Evolutionary conservation across 2,797 vertebrate genomes (phyloP).

Genomic region (Neostethus bicornis): DNA sequence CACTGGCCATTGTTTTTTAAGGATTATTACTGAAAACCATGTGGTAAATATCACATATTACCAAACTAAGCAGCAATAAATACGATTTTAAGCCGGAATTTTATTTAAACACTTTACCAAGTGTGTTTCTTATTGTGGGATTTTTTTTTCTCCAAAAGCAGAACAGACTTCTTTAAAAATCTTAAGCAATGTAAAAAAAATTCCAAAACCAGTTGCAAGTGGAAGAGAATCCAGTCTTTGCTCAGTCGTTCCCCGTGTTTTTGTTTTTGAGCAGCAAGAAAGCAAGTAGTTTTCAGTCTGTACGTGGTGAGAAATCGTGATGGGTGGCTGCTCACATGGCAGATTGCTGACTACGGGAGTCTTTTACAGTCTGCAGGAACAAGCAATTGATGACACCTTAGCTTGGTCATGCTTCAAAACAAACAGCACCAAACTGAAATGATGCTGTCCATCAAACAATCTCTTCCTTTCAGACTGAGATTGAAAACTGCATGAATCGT

Average conservation of each 20-base stretch:
- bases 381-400: slow-evolving; percentile 58
- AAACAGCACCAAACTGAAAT: slow-evolving; percentile 19
- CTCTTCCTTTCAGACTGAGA: background rate
- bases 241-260: slow-evolving; percentile 5
- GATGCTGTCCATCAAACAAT: slow-evolving; percentile 18
- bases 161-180: background rate
- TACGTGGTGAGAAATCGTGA: slow-evolving; percentile 48
- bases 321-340: slow-evolving; percentile 65
- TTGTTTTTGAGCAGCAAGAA: slow-evolving; percentile 9
- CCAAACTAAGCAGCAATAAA: background rate
- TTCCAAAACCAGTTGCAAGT: background rate
- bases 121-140: background rate
- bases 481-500: slow-evolving; percentile 5
- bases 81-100: no score
- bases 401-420: slow-evolving; percentile 56
- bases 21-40: background rate
- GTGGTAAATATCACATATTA: background rate
- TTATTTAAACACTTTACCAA: no score
- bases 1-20: no score
- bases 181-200: background rate
- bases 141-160: background rate
- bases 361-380: slow-evolving; percentile 72
- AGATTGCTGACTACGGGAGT: slow-evolving; percentile 76
- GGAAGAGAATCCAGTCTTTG: background rate
- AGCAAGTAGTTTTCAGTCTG: slow-evolving; percentile 27